Percentiles rank a stretch among this genome's conserved stretches.
Conservation (phyloP, 2,888 invertebrate species). For the Archips xylosteana region DNA sequence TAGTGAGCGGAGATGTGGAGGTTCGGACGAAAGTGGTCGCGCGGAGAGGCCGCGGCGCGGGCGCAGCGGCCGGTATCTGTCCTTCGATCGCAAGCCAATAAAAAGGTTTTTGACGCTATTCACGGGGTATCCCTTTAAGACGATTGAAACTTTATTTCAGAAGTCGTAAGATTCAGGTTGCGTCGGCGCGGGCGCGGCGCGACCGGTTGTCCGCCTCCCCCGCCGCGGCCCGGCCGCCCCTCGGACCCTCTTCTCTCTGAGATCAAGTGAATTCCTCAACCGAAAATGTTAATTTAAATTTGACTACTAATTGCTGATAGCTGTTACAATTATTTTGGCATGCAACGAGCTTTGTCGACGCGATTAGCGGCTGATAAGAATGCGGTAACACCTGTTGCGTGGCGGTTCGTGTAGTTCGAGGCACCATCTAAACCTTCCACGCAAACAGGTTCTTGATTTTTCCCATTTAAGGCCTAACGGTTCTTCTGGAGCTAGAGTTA, state of each 20-base stretch:
- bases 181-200: constrained; percentile 42
- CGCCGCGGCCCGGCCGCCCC: constrained; percentile 42
- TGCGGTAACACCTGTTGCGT: constrained; percentile 28
- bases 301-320: constrained; percentile 25
- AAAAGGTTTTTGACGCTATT: constrained; percentile 68
- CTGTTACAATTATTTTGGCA: not conserved
- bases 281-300: constrained; percentile 35
- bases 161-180: constrained; percentile 50
- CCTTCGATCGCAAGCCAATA: constrained; percentile 64
- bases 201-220: constrained; percentile 58
- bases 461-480: constrained; percentile 40
- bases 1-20: constrained; percentile 32
- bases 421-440: constrained; percentile 22
- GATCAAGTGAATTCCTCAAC: constrained; percentile 56
- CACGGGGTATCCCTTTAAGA: constrained; percentile 31
- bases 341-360: not conserved
- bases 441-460: constrained; percentile 35
- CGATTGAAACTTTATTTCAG: constrained; percentile 46
- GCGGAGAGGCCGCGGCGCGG: constrained; percentile 12
- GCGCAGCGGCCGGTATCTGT: constrained; percentile 48
- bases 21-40: constrained; percentile 35
- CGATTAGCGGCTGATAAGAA: constrained; percentile 15
- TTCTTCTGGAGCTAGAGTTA: constrained; percentile 24
- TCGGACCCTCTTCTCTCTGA: constrained; percentile 44
- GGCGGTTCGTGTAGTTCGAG: constrained; percentile 3